Base-by-base conservation (phyloP, 2,888 invertebrate species). In the Margaritifera margaritifera region DNA sequence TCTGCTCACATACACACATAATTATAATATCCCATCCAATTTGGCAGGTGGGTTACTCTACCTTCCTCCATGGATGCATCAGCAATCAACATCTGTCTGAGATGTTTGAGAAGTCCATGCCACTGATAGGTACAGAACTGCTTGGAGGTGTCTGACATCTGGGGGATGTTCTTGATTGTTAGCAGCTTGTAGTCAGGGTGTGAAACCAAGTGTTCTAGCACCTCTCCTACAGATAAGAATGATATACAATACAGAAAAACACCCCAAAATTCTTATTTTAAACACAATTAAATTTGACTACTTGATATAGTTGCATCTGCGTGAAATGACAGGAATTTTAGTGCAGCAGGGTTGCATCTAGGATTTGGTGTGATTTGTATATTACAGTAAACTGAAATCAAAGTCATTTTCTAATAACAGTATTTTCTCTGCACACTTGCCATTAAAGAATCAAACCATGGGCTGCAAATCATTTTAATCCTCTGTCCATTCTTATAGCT, bases 71-170 rank as follows among this genome's bases (percentile, higher is more conserved):
- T 87, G 5, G 85, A 76, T 25, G 89, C 82, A 75, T 87, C 83
- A 54, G 89, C 86, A 59, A 89, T 84, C 25, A 88, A 77, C 89
- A 89, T 89, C 77, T 90, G 89, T n/a, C 87, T 74, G 11, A 90
- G 83, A 71, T 88, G 87, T 77, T 88, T 89, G 50, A 89, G 72
- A 42, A 89, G 77, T 0, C 89, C 87, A 18, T 79, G 84, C 90
- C 90, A 90, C 68, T 88, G 86, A 74, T 82, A 88, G 8, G 85
- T 78, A 67, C 85, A 87, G 78, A 87, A 90, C 66, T 86, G 84
- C 54, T 81, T 77, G 22, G 87, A 76, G 22, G 76, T 71, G 50
- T 87, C 86, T 1, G 89, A 84, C 80, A 89, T 86, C 74, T 88
- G 87, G 0, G 90, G 90, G 56, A 89, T 87, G 75, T 85, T 89